phyloP scores from a whole-genome alignment of 2,797 vertebrate species.

The Xiphophorus birchmanni region DNA sequence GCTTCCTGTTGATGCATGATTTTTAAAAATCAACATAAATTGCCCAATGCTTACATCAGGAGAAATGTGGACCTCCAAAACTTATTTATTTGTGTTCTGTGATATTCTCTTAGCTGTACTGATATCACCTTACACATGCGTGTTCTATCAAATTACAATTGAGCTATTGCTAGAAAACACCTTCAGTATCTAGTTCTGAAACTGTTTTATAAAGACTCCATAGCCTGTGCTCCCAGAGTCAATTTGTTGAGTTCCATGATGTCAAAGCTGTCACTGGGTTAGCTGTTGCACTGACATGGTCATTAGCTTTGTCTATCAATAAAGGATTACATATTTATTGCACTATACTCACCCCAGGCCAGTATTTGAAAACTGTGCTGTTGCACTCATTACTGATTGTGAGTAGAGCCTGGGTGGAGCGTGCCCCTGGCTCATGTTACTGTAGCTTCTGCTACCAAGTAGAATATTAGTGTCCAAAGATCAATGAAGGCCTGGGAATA shows the following conservation, averaged over 20 bases:
- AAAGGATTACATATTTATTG: conserved; percentile 37
- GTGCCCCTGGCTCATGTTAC: conserved; percentile 58
- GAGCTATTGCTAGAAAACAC: conserved; percentile 34
- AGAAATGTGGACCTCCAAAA: background rate
- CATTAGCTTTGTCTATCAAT: conserved; percentile 46
- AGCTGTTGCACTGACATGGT: conserved; percentile 41
- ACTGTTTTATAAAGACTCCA: background rate
- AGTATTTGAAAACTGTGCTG: conserved; percentile 31
- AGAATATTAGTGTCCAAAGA: conserved; percentile 58
- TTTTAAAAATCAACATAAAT: too few relatives aligned
- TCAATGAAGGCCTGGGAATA: conserved; percentile 68
- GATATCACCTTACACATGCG: conserved; percentile 26
- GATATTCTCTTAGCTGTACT: conserved; percentile 11
- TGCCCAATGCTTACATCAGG: too few relatives aligned
- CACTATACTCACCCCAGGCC: conserved; percentile 33
- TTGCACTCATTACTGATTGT: conserved; percentile 34
- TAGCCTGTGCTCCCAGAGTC: conserved; percentile 7
- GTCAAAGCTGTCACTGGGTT: conserved; percentile 25
- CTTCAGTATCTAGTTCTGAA: conserved; percentile 16
- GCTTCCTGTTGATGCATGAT: too few relatives aligned
- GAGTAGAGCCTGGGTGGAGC: conserved; percentile 27
- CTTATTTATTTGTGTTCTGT: conserved; percentile 20
- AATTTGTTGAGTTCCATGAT: conserved; percentile 12
- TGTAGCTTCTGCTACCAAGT: conserved; percentile 50
- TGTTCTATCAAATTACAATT: conserved; percentile 57